These are phyloP conservation scores for Artemia sp. DNA, from an alignment of 2,888 invertebrate species.

Conservation along the genomic window DNA sequence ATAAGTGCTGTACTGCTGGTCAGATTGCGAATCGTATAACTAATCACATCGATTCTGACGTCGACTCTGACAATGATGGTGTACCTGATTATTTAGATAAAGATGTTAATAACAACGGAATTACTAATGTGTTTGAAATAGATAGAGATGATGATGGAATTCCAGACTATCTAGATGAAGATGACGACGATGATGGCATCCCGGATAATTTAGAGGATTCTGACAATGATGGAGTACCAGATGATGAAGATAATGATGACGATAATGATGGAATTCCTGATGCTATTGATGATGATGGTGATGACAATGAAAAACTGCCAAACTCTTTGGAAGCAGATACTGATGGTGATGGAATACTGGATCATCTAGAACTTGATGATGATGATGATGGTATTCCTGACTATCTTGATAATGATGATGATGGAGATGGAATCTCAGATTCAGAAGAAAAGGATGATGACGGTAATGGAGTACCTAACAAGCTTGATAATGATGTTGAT, in stretches of 20 bases:
- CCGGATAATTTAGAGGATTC: constrained; percentile 30
- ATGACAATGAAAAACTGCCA: constrained; percentile 33
- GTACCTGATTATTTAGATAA: constrained; percentile 1
- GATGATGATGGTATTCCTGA: constrained; percentile 19
- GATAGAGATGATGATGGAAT: constrained; percentile 23
- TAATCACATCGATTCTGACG: constrained; percentile 21
- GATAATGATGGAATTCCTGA: constrained; percentile 32
- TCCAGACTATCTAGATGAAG: constrained; percentile 23
- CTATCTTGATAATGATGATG: constrained; percentile 17
- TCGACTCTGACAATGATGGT: background rate
- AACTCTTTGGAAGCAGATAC: constrained; percentile 18
- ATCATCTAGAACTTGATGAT: constrained; percentile 21
- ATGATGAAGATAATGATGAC: constrained; percentile 36
- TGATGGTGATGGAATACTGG: constrained; percentile 18
- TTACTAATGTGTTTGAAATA: constrained; percentile 22
- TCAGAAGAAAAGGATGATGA: constrained; percentile 37
- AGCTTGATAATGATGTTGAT: constrained; percentile 33
- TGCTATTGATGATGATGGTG: constrained; percentile 39
- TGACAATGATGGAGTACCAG: constrained; percentile 39
- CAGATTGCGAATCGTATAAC: background rate
- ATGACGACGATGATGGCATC: constrained; percentile 23
- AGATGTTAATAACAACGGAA: background rate
- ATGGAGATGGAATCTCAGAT: constrained; percentile 32
- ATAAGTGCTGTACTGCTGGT: constrained; percentile 20
- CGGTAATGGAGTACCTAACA: constrained; percentile 30